Evolutionary conservation across 1,140 invertebrate genomes (phyloP).

Genomic region (Pissodes strobi): DNA sequence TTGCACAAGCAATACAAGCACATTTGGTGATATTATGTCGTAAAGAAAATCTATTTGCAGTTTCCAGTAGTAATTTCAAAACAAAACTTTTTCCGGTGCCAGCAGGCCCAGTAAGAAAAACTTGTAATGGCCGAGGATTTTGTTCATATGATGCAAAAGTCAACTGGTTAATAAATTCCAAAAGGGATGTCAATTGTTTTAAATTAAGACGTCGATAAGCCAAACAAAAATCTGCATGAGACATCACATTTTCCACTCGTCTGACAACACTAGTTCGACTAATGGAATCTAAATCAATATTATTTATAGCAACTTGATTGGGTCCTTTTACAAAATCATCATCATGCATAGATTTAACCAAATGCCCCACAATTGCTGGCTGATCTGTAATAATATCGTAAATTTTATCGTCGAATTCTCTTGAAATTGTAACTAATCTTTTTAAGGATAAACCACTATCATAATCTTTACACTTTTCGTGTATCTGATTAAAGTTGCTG

Average conservation of each 20-base stretch:
- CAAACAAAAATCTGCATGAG: not conserved
- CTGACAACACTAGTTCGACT: not conserved
- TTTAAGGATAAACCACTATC: not conserved
- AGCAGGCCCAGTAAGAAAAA: too few species aligned
- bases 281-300: not conserved
- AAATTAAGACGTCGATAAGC: not conserved
- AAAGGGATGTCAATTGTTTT: too few species aligned
- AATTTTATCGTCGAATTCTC: not conserved
- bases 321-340: not conserved
- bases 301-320: not conserved
- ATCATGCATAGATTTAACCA: not conserved
- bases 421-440: not conserved
- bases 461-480: not conserved
- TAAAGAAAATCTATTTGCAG: too few species aligned
- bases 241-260: not conserved
- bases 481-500: not conserved
- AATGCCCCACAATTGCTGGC: not conserved
- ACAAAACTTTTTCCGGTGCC: too few species aligned
- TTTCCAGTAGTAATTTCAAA: not conserved
- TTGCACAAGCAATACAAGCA: too few species aligned
- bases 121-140: not conserved
- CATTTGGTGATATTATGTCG: not conserved
- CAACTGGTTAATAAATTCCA: too few species aligned
- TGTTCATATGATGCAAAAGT: not conserved
- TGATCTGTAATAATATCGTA: not conserved